phyloP scores from a whole-genome alignment of 2,888 invertebrate genomes.

The Onthophagus sagittarius region DNA sequence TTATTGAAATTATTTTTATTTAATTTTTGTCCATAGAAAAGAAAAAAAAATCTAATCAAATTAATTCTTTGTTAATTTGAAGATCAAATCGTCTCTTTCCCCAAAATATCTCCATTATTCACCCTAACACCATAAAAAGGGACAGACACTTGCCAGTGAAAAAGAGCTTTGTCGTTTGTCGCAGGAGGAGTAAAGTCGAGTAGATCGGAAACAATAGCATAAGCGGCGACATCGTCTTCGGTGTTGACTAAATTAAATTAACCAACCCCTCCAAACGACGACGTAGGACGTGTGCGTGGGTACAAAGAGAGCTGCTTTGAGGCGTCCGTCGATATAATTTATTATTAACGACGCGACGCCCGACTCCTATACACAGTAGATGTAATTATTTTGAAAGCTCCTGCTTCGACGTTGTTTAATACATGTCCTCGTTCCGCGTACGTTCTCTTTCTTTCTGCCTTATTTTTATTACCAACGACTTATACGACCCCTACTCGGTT shows the following conservation, averaged over 20 bases:
- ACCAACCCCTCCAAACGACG: constrained; percentile 26
- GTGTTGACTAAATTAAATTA: constrained; percentile 31
- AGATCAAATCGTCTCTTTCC: neutral
- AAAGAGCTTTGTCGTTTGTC: neutral
- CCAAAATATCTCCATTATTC: neutral
- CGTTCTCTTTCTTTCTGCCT: constrained; percentile 10
- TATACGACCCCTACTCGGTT: constrained; percentile 17
- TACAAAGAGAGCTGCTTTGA: neutral
- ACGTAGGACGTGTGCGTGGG: constrained; percentile 13
- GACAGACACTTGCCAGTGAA: neutral
- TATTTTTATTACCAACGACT: constrained; percentile 24
- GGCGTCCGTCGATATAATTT: constrained; percentile 28
- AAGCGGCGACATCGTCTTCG: constrained; percentile 19
- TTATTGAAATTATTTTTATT: too few relatives aligned
- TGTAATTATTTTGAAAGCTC: constrained; percentile 37
- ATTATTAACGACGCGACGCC: constrained; percentile 33
- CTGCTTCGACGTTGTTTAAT: constrained; percentile 29
- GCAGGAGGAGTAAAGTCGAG: neutral
- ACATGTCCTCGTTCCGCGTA: constrained; percentile 24
- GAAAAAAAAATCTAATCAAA: too few relatives aligned
- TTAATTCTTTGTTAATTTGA: neutral
- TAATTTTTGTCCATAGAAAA: too few relatives aligned
- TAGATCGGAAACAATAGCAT: neutral
- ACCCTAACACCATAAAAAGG: neutral
- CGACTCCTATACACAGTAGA: constrained; percentile 26